Conservation (phyloP, 2,888 invertebrate genomes). For the Unio pictorum region DNA sequence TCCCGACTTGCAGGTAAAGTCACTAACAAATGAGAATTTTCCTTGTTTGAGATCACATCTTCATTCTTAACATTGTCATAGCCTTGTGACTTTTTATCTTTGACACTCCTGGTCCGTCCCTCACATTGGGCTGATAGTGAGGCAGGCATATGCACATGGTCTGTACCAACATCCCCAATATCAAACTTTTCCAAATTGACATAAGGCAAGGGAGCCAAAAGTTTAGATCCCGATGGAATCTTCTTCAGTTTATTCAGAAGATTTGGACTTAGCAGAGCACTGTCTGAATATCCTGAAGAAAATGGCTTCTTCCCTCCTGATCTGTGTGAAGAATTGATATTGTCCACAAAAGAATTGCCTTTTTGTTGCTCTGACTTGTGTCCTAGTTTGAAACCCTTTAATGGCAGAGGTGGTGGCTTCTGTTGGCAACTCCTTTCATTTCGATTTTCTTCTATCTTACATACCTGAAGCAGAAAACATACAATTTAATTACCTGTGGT, state of each 20-base stretch:
- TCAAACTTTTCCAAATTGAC: slow-evolving; percentile 61
- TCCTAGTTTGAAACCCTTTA: slow-evolving; percentile 23
- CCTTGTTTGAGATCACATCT: slow-evolving; percentile 19
- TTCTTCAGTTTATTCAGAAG: slow-evolving; percentile 51
- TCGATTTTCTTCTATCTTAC: slow-evolving; percentile 22
- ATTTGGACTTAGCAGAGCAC: slow-evolving; percentile 49
- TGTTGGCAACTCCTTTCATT: slow-evolving; percentile 28
- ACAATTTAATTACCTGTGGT: neutral
- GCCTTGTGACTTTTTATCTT: slow-evolving; percentile 27
- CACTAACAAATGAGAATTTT: slow-evolving; percentile 25
- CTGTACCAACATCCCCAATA: slow-evolving; percentile 42
- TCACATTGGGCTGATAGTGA: slow-evolving; percentile 33
- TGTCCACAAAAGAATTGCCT: slow-evolving; percentile 28
- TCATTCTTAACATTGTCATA: slow-evolving; percentile 28
- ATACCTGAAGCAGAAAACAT: slow-evolving; percentile 22
- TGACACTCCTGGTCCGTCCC: slow-evolving; percentile 8
- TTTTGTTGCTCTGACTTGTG: slow-evolving; percentile 4
- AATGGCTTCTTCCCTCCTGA: slow-evolving; percentile 25
- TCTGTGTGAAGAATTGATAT: slow-evolving; percentile 31
- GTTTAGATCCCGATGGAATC: slow-evolving; percentile 48
- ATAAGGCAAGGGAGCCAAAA: slow-evolving; percentile 60
- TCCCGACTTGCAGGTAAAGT: slow-evolving; percentile 33
- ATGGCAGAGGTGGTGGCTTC: slow-evolving; percentile 40
- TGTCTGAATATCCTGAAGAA: slow-evolving; percentile 30
- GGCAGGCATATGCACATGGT: slow-evolving; percentile 48